A percentile compares a stretch with the other conserved stretches of the same genome.
phyloP scores from a whole-genome alignment of 2,797 vertebrate species.

The Champsocephalus gunnari region DNA sequence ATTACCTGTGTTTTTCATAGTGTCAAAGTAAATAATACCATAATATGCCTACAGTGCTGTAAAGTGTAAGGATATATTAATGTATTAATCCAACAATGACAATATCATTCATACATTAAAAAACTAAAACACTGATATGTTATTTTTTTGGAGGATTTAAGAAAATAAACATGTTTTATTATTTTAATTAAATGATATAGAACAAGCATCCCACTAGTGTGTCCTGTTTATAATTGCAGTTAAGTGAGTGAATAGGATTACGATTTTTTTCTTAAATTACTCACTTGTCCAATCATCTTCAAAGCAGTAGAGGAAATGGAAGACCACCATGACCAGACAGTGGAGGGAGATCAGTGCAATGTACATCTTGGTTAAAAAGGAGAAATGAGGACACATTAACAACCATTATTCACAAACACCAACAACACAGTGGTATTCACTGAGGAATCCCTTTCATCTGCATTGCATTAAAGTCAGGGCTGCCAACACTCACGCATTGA shows the following conservation, averaged over 20 bases:
- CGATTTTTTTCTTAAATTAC: conserved; percentile 53
- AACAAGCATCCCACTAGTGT: not conserved
- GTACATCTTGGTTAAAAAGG: conserved; percentile 90
- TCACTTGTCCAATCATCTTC: conserved; percentile 99
- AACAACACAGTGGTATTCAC: not conserved
- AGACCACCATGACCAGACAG: conserved; percentile 93
- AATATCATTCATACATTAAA: no score
- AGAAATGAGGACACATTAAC: not conserved
- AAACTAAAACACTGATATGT: no score
- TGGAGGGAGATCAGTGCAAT: conserved; percentile 97
- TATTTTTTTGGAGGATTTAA: not conserved
- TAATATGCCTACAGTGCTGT: no score
- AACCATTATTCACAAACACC: not conserved
- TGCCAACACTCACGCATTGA: no score
- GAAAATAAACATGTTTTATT: not conserved
- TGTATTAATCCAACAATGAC: no score
- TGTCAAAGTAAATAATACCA: no score
- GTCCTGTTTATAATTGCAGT: not conserved
- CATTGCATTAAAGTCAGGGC: not conserved
- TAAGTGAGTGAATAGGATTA: not conserved
- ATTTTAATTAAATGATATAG: not conserved
- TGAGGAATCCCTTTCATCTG: not conserved
- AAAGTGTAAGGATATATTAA: no score
- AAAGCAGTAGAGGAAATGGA: conserved; percentile 98
- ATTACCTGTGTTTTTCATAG: no score